Percentiles rank a stretch among this genome's conserved stretches.
phyloP scores from a whole-genome alignment of 1,140 invertebrate genomes.

The Drosophila watanabei region DNA sequence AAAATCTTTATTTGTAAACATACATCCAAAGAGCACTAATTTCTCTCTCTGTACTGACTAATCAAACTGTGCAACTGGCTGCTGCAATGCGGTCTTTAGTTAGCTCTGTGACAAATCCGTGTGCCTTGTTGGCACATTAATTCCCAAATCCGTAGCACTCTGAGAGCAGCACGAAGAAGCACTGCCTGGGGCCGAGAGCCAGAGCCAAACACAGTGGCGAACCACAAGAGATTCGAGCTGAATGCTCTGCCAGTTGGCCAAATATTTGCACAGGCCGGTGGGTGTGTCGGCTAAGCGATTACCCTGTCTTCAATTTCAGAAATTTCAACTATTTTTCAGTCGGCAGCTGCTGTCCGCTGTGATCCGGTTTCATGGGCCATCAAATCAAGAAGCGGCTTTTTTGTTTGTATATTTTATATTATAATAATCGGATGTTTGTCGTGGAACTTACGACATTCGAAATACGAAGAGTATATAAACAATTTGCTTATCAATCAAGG shows the following conservation, averaged over 20 bases:
- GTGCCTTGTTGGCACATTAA: constrained; percentile 29
- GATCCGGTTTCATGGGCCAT: constrained; percentile 21
- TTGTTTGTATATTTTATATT: constrained; percentile 4
- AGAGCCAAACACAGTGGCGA: constrained; percentile 32
- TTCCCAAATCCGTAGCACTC: not conserved
- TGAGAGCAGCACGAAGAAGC: constrained; percentile 3
- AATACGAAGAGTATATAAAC: constrained; percentile 30
- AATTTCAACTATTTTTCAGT: not conserved
- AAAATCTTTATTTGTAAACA: not conserved
- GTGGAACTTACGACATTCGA: not conserved
- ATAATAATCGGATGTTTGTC: constrained; percentile 42
- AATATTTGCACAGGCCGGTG: constrained; percentile 33
- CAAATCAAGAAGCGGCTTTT: not conserved
- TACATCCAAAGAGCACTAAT: not conserved
- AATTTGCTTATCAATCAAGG: constrained; percentile 66
- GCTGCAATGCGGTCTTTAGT: constrained; percentile 34
- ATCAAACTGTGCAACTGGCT: constrained; percentile 7
- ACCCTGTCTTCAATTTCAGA: constrained; percentile 27
- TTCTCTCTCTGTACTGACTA: constrained; percentile 7
- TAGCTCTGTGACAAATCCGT: constrained; percentile 17
- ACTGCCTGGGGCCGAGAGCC: constrained; percentile 2
- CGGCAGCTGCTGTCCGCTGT: not conserved
- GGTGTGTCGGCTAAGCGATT: constrained; percentile 25
- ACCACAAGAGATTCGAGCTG: constrained; percentile 21
- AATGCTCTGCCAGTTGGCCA: constrained; percentile 29